phyloP scores from a whole-genome alignment of 2,888 invertebrate genomes.

The Lasioglossum villosulum region DNA sequence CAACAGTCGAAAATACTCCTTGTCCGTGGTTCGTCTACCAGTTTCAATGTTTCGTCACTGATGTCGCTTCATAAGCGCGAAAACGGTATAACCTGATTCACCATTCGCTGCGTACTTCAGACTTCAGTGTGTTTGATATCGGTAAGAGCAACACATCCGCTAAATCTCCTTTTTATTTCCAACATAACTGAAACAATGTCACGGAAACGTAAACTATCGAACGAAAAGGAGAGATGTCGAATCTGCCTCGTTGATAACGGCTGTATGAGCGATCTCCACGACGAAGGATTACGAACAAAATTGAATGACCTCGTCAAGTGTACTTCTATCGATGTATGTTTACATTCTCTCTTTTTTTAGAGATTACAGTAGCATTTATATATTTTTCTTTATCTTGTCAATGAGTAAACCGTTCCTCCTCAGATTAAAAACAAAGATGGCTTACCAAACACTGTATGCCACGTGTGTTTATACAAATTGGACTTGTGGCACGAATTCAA shows the following conservation, averaged over 20 bases:
- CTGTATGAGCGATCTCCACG: conserved; percentile 77
- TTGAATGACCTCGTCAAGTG: conserved; percentile 77
- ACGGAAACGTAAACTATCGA: conserved; percentile 75
- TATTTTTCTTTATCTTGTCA: background rate
- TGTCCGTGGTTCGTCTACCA: background rate
- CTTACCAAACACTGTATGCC: conserved; percentile 79
- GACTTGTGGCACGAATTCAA: conserved; percentile 82
- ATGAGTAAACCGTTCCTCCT: conserved; percentile 10
- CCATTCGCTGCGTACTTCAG: conserved; percentile 26
- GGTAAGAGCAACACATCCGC: conserved; percentile 2
- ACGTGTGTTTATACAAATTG: conserved; percentile 81
- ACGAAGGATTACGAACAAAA: conserved; percentile 71
- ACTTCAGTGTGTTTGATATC: conserved; percentile 46
- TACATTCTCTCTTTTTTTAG: conserved; percentile 40
- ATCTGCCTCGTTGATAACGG: conserved; percentile 78
- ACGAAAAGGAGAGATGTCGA: conserved; percentile 77
- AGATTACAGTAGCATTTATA: background rate
- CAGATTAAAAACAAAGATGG: conserved; percentile 77
- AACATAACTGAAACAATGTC: conserved; percentile 43
- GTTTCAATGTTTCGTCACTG: no score
- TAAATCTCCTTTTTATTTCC: background rate
- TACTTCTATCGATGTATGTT: conserved; percentile 78
- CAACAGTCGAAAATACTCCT: no score
- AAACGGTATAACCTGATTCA: background rate
- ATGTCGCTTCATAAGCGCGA: background rate